phyloP scores from a whole-genome alignment of 35 echinoderm and acorn worm species.

The Anneissia japonica region DNA sequence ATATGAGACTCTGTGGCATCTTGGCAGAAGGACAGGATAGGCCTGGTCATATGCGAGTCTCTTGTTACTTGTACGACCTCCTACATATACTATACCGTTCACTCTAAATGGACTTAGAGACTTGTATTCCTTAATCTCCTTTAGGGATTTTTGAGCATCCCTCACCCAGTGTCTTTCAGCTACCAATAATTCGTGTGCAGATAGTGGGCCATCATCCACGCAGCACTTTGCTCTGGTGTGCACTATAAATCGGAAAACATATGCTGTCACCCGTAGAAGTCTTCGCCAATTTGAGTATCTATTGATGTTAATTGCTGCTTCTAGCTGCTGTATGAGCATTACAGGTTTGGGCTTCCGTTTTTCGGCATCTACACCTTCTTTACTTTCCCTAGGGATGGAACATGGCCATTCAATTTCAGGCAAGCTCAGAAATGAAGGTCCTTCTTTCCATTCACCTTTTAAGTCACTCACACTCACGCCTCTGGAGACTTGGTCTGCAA shows the following conservation, averaged over 20 bases:
- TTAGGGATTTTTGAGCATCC: conserved; percentile 24
- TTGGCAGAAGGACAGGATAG: conserved; percentile 14
- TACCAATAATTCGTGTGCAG: not conserved
- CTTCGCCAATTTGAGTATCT: conserved; percentile 44
- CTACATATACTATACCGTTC: not conserved
- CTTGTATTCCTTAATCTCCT: conserved; percentile 15
- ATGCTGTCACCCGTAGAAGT: conserved; percentile 43
- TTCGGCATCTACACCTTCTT: conserved; percentile 31
- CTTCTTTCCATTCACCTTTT: conserved; percentile 30
- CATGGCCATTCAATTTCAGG: conserved; percentile 48
- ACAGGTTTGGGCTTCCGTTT: conserved; percentile 21
- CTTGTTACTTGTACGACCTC: not conserved
- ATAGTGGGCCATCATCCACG: conserved; percentile 23
- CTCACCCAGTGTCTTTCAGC: conserved; percentile 33
- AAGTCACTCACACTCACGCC: conserved; percentile 35
- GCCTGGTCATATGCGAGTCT: not conserved
- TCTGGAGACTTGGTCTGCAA: conserved; percentile 53
- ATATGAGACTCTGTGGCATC: conserved; percentile 5
- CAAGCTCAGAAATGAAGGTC: conserved; percentile 39
- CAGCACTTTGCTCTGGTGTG: conserved; percentile 1
- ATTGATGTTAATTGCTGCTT: conserved; percentile 7
- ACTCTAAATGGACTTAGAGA: conserved; percentile 16
- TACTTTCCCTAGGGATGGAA: not conserved
- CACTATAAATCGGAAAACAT: conserved; percentile 26
- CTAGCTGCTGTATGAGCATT: conserved; percentile 2